These are phyloP conservation scores for Drosophila murphyi DNA, from an alignment of 1,140 invertebrate genomes.

Conservation along the genomic window DNA sequence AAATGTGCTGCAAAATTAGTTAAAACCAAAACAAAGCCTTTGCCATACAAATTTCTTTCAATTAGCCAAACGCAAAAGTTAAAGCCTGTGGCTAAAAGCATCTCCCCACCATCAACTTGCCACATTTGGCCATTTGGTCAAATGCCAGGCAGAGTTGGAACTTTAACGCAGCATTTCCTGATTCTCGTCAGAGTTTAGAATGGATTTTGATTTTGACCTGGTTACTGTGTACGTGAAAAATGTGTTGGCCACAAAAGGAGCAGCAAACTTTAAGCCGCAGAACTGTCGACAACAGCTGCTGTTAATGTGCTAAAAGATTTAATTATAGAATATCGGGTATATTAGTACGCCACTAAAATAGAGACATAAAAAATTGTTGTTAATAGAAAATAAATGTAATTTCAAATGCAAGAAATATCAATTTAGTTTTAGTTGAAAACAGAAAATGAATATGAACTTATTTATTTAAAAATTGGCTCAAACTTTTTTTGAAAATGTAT, in stretches of 20 bases:
- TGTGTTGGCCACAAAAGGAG: neutral
- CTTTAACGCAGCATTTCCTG: neutral
- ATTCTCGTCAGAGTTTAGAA: neutral
- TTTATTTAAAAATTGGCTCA: too few relatives aligned
- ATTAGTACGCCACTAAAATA: neutral
- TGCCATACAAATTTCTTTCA: constrained; percentile 65
- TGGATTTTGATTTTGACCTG: neutral
- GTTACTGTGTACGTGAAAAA: neutral
- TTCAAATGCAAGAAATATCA: neutral
- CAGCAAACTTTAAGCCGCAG: constrained; percentile 18
- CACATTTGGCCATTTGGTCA: constrained; percentile 1
- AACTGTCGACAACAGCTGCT: constrained; percentile 49
- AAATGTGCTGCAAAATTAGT: constrained; percentile 66
- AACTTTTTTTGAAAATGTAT: too few relatives aligned
- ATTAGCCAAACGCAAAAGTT: constrained; percentile 54
- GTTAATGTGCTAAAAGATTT: constrained; percentile 49
- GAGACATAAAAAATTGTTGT: too few relatives aligned
- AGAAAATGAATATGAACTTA: too few relatives aligned
- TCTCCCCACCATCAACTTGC: constrained; percentile 14
- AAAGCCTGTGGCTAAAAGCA: constrained; percentile 2
- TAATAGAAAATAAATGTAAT: neutral
- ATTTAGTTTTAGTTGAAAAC: too few relatives aligned
- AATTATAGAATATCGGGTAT: constrained; percentile 11
- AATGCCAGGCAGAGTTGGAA: constrained; percentile 3
- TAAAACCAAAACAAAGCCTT: constrained; percentile 52